Base-by-base conservation (phyloP, 1,140 invertebrate genomes). In the Micrasema minimum region DNA sequence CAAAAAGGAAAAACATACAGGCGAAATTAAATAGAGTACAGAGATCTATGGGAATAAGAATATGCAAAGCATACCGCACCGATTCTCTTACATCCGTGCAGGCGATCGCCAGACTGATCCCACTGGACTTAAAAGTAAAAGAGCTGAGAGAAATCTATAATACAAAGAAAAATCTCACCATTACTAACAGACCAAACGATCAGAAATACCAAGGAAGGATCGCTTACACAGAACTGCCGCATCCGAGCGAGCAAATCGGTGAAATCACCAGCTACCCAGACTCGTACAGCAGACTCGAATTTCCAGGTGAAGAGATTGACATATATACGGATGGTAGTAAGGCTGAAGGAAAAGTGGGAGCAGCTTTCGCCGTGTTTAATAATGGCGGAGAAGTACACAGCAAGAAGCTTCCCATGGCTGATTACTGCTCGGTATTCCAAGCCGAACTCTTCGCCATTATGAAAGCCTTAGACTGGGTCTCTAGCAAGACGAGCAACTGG, bases 1-100 rank as follows among this genome's bases (percentile, higher is more conserved):
- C 22, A 4, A 55, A 26, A 14, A 20, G 51, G 12, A 55, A 55
- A 26, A 55, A 55, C 5, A 35, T 55, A 0, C 12, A 23, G 23
- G 23, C 22, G 6, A 31, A 55, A 55, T 23, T 55, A 6, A 23
- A 55, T 9, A 55, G 51, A 55, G 23, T 55, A 12, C 23, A 55
- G 9, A 2, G 51, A 31, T 20, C 51, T 2, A 31, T 55, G 9
- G 51, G 51, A 31, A 55, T 35, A 12, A 23, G 51, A 31, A 55
- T 55, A 35, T 55, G 51, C 51, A 55, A 55, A 14, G 51, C 51
- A 1, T 55, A 55, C 23, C 12, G 51, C 26, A 35, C 51, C 5
- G 23, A 12, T n/a, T 55, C 51, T 23, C 14, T 55, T n/a, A 55
- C 22, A 14, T 55, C 23, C n/a, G 26, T 55, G 2, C 26, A 55